Evolutionary conservation across 1,140 invertebrate species (phyloP), one percentile per base, ranked within the genome.

Genomic region (Antheraea pernyi): DNA sequence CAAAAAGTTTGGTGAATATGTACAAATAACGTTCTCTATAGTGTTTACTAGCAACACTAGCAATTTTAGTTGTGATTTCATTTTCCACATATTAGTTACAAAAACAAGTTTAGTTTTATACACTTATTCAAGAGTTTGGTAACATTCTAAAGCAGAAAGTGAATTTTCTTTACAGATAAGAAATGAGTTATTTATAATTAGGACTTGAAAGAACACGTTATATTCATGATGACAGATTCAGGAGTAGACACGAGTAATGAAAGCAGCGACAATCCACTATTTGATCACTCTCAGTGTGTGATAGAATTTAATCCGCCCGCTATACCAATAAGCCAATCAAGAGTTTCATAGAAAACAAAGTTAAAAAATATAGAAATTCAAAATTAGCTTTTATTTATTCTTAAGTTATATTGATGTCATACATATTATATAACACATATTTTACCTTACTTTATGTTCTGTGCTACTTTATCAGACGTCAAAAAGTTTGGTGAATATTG

Each of bases 171-270:
- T 65, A 48, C 22, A 73, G 62, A 61, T 46, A 66, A 65, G 42
- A 65, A 65, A 65, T 65, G 64, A 39, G 6, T 19, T 39, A 5
- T 37, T 37, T 16, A n/a, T 64, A 39, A 37, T 53, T 16, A 53
- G 16, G 6, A 16, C 13, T 53, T 42, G 8, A 42, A 42, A 11
- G 39, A 42, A n/a, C 46, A 53, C 10, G 13, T 13, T 53, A 16
- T 53, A 59, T 22, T 16, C 22, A 81, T 59, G n/a, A 93, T 93
- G 91, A 86, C 91, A 59, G 95, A 95, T 85, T 95, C 95, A 10
- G 95, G 95, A 66, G 94, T 95, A 3, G 95, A 95, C 71, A 95
- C 94, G 48, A 94, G 94, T 65, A 95, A 94, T 79, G 94, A 95
- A 80, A 95, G 94, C 80, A 94, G 95, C 85, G 93, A 95, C 83